Percentiles rank a stretch among this genome's conserved stretches.
Evolutionary conservation across 1,140 invertebrate genomes (phyloP).

Genomic region (Saccostrea echinata): DNA sequence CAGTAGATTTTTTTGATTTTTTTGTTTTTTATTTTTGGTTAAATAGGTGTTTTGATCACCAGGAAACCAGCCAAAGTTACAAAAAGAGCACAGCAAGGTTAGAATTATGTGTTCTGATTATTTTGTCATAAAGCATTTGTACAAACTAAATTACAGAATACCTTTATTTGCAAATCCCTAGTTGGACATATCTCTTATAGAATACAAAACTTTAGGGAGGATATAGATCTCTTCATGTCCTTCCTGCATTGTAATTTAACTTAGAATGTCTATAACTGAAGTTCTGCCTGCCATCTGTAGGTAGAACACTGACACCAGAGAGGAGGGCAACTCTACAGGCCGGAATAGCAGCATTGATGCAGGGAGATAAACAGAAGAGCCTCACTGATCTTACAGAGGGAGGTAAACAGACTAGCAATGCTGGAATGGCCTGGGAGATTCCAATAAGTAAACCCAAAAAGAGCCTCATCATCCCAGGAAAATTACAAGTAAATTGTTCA

Average conservation of each 20-base stretch:
- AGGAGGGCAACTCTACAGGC: conserved; percentile 54
- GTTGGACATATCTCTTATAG: too few species aligned
- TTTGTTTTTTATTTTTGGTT: neutral
- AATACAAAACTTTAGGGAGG: too few species aligned
- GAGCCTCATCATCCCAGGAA: conserved; percentile 57
- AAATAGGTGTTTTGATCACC: neutral
- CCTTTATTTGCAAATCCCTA: too few species aligned
- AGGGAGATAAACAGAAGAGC: conserved; percentile 43
- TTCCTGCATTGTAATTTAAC: too few species aligned
- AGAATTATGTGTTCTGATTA: neutral
- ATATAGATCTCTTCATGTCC: too few species aligned
- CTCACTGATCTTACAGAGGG: conserved; percentile 47
- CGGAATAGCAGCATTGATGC: conserved; percentile 57
- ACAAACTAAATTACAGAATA: too few species aligned
- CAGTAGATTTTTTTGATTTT: neutral
- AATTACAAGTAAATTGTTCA: conserved; percentile 52
- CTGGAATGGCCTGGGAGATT: conserved; percentile 52
- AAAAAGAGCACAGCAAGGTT: neutral
- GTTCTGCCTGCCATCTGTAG: neutral
- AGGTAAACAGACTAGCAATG: conserved; percentile 25
- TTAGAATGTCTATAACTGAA: too few species aligned
- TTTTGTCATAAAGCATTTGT: neutral
- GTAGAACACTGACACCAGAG: conserved; percentile 47
- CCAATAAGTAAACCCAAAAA: conserved; percentile 45
- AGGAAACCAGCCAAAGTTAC: neutral